Evolutionary conservation across 35 echinoderm and acorn worm species (phyloP).

Genomic region (Anneissia japonica): DNA sequence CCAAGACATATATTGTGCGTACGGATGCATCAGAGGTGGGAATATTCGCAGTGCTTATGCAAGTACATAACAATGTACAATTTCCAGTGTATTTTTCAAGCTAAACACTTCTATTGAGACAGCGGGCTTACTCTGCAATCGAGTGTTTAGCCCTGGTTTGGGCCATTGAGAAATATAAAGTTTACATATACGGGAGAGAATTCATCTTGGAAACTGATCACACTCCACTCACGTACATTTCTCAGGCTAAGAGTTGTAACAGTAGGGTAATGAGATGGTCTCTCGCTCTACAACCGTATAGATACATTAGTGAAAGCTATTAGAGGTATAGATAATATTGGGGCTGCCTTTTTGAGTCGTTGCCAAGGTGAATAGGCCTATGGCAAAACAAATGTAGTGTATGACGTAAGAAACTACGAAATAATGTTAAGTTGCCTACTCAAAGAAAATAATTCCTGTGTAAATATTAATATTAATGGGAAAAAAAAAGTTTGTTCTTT

Average conservation of each 20-base stretch:
- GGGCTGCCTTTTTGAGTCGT: slow-evolving; percentile 9
- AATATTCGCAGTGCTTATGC: slow-evolving; percentile 5
- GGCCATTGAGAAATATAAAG: neutral
- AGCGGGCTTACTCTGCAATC: slow-evolving; percentile 14
- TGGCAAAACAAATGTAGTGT: too few species aligned
- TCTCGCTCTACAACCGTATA: slow-evolving; percentile 17
- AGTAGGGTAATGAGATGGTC: slow-evolving; percentile 27
- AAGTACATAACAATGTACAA: slow-evolving; percentile 22
- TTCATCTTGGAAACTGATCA: slow-evolving; percentile 11
- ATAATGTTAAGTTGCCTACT: too few species aligned
- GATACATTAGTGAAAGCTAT: neutral
- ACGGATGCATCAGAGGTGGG: slow-evolving; percentile 31
- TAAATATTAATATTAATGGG: too few species aligned
- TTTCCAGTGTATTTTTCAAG: slow-evolving; percentile 47
- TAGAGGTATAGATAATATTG: slow-evolving; percentile 4
- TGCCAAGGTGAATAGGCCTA: too few species aligned
- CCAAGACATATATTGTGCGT: slow-evolving; percentile 3
- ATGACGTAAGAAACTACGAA: too few species aligned
- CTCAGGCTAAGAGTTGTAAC: neutral
- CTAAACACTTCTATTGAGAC: slow-evolving; percentile 22
- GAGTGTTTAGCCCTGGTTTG: slow-evolving; percentile 10
- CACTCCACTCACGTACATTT: neutral
- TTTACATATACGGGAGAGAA: neutral
- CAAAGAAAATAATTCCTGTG: too few species aligned
- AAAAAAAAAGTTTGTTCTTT: too few species aligned